These are phyloP conservation scores for Athetis lepigone DNA, from an alignment of 2,888 invertebrate genomes.

Conservation along the genomic window DNA sequence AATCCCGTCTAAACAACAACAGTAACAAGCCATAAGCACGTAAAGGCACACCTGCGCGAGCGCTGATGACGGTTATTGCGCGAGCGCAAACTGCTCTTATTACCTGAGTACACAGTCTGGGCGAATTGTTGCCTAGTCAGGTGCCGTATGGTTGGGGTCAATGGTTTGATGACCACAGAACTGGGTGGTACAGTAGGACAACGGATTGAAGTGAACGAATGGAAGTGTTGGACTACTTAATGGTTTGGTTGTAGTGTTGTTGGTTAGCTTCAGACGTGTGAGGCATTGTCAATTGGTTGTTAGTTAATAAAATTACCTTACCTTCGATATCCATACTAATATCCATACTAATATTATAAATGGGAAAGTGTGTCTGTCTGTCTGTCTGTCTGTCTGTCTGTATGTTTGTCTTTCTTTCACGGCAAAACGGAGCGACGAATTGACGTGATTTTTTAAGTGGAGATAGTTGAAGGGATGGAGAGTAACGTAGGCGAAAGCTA, in stretches of 20 bases:
- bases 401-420: too few relatives aligned
- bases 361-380: too few relatives aligned
- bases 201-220: neutral
- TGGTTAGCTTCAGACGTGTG: neutral
- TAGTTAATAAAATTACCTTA: neutral
- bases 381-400: too few relatives aligned
- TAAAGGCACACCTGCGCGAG: slow-evolving; percentile 70
- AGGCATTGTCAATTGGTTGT: neutral
- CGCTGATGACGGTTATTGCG: slow-evolving; percentile 83
- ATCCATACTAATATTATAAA: too few relatives aligned
- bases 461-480: too few relatives aligned
- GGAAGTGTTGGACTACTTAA: neutral
- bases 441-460: too few relatives aligned
- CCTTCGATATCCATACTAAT: too few relatives aligned
- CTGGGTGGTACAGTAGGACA: slow-evolving; percentile 1
- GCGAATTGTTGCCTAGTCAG: slow-evolving; percentile 65
- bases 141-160: slow-evolving; percentile 68
- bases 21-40: slow-evolving; percentile 39
- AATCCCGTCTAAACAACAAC: slow-evolving; percentile 44
- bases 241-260: neutral
- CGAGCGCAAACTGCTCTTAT: slow-evolving; percentile 72
- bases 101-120: slow-evolving; percentile 64
- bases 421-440: too few relatives aligned
- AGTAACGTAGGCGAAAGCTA: too few relatives aligned
- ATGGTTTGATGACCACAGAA: slow-evolving; percentile 48